phyloP scores from a whole-genome alignment of 2,888 invertebrate species.

The Keiferia lycopersicella region DNA sequence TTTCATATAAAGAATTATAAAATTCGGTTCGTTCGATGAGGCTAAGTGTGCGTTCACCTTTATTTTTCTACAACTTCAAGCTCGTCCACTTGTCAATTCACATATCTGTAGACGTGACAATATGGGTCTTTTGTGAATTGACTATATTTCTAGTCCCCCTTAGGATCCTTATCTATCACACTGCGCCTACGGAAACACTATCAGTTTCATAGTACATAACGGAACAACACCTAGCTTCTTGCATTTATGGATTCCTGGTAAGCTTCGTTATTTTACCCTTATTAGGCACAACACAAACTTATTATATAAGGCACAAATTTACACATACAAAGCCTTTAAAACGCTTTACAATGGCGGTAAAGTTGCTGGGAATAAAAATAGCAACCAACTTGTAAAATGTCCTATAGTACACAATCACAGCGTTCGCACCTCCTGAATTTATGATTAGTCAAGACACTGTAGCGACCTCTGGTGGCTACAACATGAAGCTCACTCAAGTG shows the following conservation, averaged over 20 bases:
- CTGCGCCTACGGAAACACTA: neutral
- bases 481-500: no score
- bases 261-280: neutral
- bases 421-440: no score
- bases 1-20: no score
- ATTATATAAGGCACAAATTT: neutral
- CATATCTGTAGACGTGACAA: neutral
- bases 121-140: neutral
- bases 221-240: constrained; percentile 7
- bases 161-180: neutral
- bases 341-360: no score
- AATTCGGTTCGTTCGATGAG: no score
- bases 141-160: neutral
- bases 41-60: no score
- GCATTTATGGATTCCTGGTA: neutral
- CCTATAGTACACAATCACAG: no score
- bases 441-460: no score
- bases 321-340: neutral
- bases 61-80: neutral
- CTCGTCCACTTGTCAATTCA: neutral
- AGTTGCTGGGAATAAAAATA: no score
- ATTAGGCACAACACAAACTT: neutral
- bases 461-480: no score
- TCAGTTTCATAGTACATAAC: neutral
- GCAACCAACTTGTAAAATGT: no score